Evolutionary conservation across 2,113 vertebrate genomes (phyloP).

Genomic region (Axis porcinus): DNA sequence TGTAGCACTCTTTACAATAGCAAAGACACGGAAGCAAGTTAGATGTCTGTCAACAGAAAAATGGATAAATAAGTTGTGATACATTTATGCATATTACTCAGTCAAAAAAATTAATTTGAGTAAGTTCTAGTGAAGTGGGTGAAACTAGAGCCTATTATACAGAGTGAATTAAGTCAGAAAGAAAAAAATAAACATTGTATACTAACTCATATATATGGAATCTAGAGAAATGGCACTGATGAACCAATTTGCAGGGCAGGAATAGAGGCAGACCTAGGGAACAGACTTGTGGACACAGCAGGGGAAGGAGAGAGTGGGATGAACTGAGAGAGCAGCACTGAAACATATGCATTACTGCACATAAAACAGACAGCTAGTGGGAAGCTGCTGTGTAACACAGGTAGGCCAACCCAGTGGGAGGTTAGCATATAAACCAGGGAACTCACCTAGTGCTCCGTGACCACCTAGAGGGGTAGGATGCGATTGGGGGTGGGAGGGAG

Average conservation of each 20-base stretch:
- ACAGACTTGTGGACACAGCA: not conserved
- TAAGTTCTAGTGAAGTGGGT: not conserved
- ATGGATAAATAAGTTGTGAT: not conserved
- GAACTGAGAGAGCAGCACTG: not conserved
- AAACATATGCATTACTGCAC: not conserved
- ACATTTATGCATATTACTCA: not conserved
- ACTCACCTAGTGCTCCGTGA: not conserved
- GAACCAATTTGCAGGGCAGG: not conserved
- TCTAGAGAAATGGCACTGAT: not conserved
- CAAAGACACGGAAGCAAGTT: not conserved
- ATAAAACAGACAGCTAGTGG: not conserved
- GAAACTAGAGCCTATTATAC: not conserved
- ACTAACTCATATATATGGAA: not conserved
- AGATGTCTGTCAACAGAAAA: not conserved
- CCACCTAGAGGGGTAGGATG: not conserved
- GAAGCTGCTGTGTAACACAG: not conserved
- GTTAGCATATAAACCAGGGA: not conserved
- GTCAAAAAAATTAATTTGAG: not conserved
- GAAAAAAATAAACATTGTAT: not conserved
- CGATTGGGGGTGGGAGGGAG: not conserved
- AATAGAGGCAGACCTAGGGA: not conserved
- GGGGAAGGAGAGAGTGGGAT: not conserved
- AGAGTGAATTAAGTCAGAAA: not conserved
- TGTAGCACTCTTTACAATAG: not conserved
- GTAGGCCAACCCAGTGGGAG: not conserved